phyloP scores from a whole-genome alignment of 2,113 vertebrate species.

The Tichodroma muraria region DNA sequence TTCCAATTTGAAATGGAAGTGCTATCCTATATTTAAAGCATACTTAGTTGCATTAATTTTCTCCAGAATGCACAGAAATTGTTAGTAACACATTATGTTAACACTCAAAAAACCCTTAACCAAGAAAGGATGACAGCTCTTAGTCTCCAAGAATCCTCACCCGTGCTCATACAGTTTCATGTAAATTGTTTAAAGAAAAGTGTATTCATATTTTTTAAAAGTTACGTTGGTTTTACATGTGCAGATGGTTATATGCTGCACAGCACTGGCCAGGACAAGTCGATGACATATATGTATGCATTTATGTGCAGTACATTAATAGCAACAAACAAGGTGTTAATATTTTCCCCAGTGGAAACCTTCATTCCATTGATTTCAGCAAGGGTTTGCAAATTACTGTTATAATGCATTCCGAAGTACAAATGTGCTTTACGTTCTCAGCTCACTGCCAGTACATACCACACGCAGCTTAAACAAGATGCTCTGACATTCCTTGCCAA shows the following conservation, averaged over 20 bases:
- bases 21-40: neutral
- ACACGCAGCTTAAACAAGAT: constrained; percentile 13
- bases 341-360: neutral
- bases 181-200: neutral
- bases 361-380: neutral
- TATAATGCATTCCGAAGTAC: neutral
- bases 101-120: neutral
- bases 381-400: neutral
- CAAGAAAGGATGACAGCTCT: neutral
- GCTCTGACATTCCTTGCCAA: neutral
- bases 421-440: neutral
- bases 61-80: neutral
- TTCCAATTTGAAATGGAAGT: neutral
- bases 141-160: neutral
- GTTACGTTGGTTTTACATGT: neutral
- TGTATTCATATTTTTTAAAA: neutral
- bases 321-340: neutral
- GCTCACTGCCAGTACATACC: neutral
- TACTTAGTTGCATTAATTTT: neutral
- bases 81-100: neutral
- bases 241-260: neutral
- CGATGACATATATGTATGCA: neutral
- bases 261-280: neutral
- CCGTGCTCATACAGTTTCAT: neutral
- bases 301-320: neutral